A percentile compares a stretch with the other conserved stretches of the same genome.
phyloP scores from a whole-genome alignment of 2,888 invertebrate genomes.

The Tiphia femorata region DNA sequence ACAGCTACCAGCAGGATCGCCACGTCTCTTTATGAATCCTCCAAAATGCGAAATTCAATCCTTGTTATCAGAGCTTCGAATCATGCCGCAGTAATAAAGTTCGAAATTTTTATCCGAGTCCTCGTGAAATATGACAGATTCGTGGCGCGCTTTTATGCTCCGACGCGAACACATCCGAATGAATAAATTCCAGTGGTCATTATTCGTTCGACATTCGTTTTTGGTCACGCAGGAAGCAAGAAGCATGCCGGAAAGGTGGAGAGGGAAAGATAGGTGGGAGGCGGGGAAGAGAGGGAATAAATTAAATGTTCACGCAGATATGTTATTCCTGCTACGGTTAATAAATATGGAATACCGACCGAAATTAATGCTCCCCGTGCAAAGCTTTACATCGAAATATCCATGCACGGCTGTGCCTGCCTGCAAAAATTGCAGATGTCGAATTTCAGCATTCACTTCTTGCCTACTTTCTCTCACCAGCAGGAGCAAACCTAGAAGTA shows the following conservation, averaged over 20 bases:
- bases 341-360: not conserved
- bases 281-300: not conserved
- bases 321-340: not conserved
- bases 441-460: no score
- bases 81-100: no score
- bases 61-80: no score
- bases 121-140: not conserved
- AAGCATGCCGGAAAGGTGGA: not conserved
- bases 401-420: no score
- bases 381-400: no score
- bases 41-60: no score
- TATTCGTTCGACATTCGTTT: not conserved
- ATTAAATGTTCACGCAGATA: not conserved
- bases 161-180: not conserved
- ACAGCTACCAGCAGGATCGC: no score
- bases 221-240: not conserved
- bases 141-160: not conserved
- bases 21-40: no score
- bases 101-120: not conserved
- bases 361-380: not conserved
- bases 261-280: not conserved
- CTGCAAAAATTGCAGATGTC: no score
- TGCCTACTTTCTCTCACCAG: no score
- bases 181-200: conserved; percentile 1
- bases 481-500: no score